A percentile compares a stretch with the other conserved stretches of the same genome.
Conservation (phyloP, 2,797 vertebrate species). For the Esox masquinongy region DNA sequence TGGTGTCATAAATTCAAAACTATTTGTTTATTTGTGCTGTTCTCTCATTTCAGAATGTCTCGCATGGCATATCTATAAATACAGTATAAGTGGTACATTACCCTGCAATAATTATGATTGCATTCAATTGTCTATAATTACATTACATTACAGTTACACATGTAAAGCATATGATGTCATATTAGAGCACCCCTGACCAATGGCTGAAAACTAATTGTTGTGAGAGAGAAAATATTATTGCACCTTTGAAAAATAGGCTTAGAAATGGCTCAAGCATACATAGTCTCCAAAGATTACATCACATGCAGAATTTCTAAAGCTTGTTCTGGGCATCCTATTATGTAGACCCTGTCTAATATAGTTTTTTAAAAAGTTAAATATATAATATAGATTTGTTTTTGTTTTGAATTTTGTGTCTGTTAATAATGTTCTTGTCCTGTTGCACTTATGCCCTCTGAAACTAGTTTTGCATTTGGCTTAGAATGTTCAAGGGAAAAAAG, state of each 20-base stretch:
- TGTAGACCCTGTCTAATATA: slow-evolving; percentile 5
- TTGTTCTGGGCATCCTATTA: neutral
- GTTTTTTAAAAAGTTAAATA: neutral
- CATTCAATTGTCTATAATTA: neutral
- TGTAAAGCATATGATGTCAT: neutral
- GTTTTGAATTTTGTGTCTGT: slow-evolving; percentile 46
- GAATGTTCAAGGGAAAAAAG: neutral
- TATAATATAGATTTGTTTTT: neutral
- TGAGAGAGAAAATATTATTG: neutral
- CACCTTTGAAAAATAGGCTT: neutral
- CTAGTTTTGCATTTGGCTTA: neutral
- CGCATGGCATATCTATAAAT: slow-evolving; percentile 18
- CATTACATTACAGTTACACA: neutral
- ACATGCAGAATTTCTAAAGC: slow-evolving; percentile 10
- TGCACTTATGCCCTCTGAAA: neutral
- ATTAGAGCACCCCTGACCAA: neutral
- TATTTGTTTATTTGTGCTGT: slow-evolving; percentile 54
- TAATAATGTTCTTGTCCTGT: slow-evolving; percentile 18
- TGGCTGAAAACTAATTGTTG: neutral
- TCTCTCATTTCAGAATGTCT: neutral
- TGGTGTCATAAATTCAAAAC: slow-evolving; percentile 66
- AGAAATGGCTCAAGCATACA: slow-evolving; percentile 5
- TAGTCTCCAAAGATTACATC: slow-evolving; percentile 1
- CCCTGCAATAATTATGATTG: slow-evolving; percentile 26
- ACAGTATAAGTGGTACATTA: slow-evolving; percentile 22